Percentiles rank a stretch among this genome's conserved stretches.
phyloP scores from a whole-genome alignment of 2,888 invertebrate species.

The Zygaena filipendulae region DNA sequence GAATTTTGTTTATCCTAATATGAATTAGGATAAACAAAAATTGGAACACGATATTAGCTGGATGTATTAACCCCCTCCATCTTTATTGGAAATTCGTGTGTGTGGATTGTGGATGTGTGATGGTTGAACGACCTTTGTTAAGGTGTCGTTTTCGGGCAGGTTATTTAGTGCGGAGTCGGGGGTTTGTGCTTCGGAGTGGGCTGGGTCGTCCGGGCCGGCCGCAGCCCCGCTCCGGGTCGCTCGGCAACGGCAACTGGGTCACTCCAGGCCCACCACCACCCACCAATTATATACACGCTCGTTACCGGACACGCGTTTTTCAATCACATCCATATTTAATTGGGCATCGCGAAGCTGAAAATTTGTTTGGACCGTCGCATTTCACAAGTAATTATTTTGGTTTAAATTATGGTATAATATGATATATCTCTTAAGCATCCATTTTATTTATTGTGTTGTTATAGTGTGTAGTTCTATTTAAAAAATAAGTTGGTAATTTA shows the following conservation, averaged over 20 bases:
- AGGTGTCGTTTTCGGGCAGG: slow-evolving; percentile 68
- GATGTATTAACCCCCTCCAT: too few species aligned
- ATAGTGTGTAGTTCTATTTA: too few species aligned
- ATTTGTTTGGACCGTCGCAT: slow-evolving; percentile 57
- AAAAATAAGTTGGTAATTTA: too few species aligned
- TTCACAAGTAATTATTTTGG: slow-evolving; percentile 46
- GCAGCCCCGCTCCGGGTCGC: slow-evolving; percentile 52
- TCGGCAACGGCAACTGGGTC: slow-evolving; percentile 66
- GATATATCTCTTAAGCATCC: background rate
- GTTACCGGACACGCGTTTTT: slow-evolving; percentile 70
- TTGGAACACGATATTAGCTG: too few species aligned
- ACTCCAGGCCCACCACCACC: slow-evolving; percentile 57
- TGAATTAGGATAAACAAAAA: too few species aligned
- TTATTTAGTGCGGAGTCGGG: slow-evolving; percentile 51
- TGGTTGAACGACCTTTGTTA: slow-evolving; percentile 67
- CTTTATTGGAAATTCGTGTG: too few species aligned
- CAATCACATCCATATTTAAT: slow-evolving; percentile 70
- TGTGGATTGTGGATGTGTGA: too few species aligned
- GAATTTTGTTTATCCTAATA: too few species aligned
- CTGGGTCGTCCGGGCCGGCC: slow-evolving; percentile 26
- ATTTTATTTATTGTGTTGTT: too few species aligned
- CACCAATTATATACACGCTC: slow-evolving; percentile 69
- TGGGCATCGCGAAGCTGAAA: slow-evolving; percentile 64
- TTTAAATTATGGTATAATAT: background rate
- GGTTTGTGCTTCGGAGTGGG: slow-evolving; percentile 21